phyloP scores from a whole-genome alignment of 2,797 vertebrate species.

The Siniperca scherzeri region DNA sequence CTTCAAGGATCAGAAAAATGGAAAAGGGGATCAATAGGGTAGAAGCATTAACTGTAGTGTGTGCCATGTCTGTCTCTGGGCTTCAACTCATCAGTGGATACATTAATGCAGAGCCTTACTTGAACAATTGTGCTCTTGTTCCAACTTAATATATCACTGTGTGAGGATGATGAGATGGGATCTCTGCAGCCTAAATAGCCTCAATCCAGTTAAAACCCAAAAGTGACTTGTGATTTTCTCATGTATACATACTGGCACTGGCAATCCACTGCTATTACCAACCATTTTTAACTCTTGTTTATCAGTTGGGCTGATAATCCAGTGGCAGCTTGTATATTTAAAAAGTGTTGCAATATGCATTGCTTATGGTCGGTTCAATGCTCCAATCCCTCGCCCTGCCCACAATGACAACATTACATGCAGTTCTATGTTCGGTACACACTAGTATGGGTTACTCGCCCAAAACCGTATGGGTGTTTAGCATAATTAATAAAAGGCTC shows the following conservation, averaged over 20 bases:
- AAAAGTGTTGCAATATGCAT: slow-evolving; percentile 28
- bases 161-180: slow-evolving; percentile 34
- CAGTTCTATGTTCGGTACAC: neutral
- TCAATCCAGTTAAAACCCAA: slow-evolving; percentile 44
- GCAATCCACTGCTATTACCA: slow-evolving; percentile 6
- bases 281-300: neutral
- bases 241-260: neutral
- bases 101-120: slow-evolving; percentile 50
- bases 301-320: slow-evolving; percentile 19
- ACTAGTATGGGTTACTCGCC: neutral
- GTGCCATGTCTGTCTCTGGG: neutral
- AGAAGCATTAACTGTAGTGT: neutral
- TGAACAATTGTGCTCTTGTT: slow-evolving; percentile 24
- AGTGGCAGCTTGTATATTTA: slow-evolving; percentile 10
- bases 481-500: neutral
- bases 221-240: slow-evolving; percentile 41
- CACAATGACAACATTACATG: slow-evolving; percentile 13
- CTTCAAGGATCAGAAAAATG: neutral
- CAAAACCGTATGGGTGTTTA: neutral
- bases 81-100: slow-evolving; percentile 34
- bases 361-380: slow-evolving; percentile 11
- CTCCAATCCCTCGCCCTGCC: slow-evolving; percentile 17
- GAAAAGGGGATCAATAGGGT: neutral
- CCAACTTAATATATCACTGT: slow-evolving; percentile 34
- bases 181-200: slow-evolving; percentile 46